A percentile compares a stretch with the other conserved stretches of the same genome.
Evolutionary conservation across 2,113 vertebrate genomes (phyloP).

Genomic region (Gymnocephalus cernua): DNA sequence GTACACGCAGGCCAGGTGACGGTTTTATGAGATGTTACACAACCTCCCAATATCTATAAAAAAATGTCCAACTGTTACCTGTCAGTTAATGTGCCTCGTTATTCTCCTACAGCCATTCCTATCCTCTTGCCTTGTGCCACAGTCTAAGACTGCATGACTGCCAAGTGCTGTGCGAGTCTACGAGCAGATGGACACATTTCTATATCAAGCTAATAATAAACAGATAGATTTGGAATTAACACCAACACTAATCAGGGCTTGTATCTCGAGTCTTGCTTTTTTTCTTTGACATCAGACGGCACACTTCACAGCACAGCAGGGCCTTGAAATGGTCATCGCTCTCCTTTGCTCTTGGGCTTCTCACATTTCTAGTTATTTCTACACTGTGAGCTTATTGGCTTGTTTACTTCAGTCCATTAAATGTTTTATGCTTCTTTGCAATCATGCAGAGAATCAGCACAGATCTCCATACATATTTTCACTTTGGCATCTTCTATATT

Average conservation of each 20-base stretch:
- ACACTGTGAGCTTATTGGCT: neutral
- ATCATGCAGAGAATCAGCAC: neutral
- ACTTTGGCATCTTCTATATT: neutral
- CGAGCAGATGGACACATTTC: neutral
- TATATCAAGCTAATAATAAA: neutral
- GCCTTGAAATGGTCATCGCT: neutral
- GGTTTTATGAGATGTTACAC: conserved; percentile 33
- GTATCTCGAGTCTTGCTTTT: neutral
- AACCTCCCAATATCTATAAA: conserved; percentile 12
- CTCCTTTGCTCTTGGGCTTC: neutral
- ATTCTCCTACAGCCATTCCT: neutral
- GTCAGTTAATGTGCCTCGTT: conserved; percentile 5
- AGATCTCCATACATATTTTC: neutral
- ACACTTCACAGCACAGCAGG: neutral
- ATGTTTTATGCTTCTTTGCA: neutral
- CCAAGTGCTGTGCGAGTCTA: conserved; percentile 13
- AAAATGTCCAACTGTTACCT: conserved; percentile 6
- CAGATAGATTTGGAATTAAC: neutral
- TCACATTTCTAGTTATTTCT: neutral
- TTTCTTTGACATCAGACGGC: neutral
- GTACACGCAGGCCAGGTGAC: neutral
- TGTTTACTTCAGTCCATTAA: neutral
- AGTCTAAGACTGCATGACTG: conserved; percentile 42
- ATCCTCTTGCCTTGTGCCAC: neutral
- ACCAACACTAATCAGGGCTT: neutral